Base-by-base conservation (phyloP, 2,888 invertebrate species). In the Bugulina stolonifera region DNA sequence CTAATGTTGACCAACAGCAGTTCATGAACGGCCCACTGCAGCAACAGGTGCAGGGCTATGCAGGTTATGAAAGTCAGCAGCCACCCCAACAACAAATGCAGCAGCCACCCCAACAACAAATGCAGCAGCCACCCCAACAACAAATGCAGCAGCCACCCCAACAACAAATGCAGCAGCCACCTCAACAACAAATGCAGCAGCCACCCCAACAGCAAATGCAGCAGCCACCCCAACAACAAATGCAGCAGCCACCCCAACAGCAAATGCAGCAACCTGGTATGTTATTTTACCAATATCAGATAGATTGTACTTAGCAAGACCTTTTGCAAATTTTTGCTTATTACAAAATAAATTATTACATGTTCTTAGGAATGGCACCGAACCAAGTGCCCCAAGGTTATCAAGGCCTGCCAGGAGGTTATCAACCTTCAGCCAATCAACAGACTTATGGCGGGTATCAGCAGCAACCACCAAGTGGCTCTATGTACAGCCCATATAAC, bases 1-100 rank as follows among this genome's bases (percentile, higher is more conserved):
- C 43, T 27, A 32, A 27, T 64, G 27, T 64, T 22, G 64, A 64
- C n/a, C n/a, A 25, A 18, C 57, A 57, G 57, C 57, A 57, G 57
- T 25, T 25, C 3, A 57, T 57, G 23, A n/a, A n/a, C n/a, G n/a
- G n/a, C n/a, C 57, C 57, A 23, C n/a, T 3, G 10, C 57, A 57
- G 57, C 10, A 14, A 22, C 52, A 14, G 52, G 57, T 5, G 5
- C 25, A 57, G 18, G 57, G 57, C 14, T 57, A 57, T 57, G 57
- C 18, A 23, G 57, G 57, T n/a, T n/a, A n/a, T n/a, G n/a, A n/a
- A n/a, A n/a, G n/a, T 25, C 57, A 57, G 25, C 18, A 23, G 57
- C 57, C 57, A n/a, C 10, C 10, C 57, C 57, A 18, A n/a, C 57
- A 57, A 57, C 10, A 14, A 14, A 52, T 14, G 10, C 52, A 52